Evolutionary conservation across 2,888 invertebrate genomes (phyloP).

Genomic region (Sarcophaga variegata): DNA sequence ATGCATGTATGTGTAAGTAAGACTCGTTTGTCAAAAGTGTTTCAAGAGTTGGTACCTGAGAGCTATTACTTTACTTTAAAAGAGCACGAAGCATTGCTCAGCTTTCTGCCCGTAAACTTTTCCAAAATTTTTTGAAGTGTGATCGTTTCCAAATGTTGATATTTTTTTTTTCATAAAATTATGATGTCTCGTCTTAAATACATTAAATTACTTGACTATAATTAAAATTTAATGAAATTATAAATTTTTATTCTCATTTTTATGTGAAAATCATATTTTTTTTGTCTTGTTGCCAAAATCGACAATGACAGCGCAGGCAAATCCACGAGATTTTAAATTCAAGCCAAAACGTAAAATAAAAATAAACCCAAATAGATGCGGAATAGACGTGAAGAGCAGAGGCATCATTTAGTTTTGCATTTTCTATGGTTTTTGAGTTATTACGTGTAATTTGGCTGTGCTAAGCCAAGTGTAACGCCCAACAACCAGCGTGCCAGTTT

Average conservation of each 20-base stretch:
- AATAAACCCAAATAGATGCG: slow-evolving; percentile 4
- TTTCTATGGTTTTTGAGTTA: slow-evolving; percentile 78
- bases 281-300: slow-evolving; percentile 60
- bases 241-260: slow-evolving; percentile 76
- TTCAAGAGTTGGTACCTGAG: no score
- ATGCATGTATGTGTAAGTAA: no score
- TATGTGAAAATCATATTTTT: slow-evolving; percentile 62
- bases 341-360: slow-evolving; percentile 17
- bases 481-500: slow-evolving; percentile 56
- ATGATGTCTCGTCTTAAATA: slow-evolving; percentile 80
- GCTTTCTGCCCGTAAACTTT: no score
- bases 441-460: slow-evolving; percentile 72
- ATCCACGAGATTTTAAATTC: background rate
- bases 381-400: slow-evolving; percentile 5
- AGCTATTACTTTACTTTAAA: no score
- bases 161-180: slow-evolving; percentile 69
- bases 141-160: no score
- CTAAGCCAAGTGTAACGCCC: slow-evolving; percentile 69
- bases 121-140: no score
- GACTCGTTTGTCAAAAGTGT: no score
- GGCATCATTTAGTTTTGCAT: slow-evolving; percentile 71
- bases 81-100: no score
- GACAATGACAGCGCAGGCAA: slow-evolving; percentile 21
- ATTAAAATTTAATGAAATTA: slow-evolving; percentile 79
- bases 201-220: slow-evolving; percentile 81